A percentile compares a stretch with the other conserved stretches of the same genome.
phyloP scores from a whole-genome alignment of 1,140 invertebrate genomes.

The Megalopta genalis region DNA sequence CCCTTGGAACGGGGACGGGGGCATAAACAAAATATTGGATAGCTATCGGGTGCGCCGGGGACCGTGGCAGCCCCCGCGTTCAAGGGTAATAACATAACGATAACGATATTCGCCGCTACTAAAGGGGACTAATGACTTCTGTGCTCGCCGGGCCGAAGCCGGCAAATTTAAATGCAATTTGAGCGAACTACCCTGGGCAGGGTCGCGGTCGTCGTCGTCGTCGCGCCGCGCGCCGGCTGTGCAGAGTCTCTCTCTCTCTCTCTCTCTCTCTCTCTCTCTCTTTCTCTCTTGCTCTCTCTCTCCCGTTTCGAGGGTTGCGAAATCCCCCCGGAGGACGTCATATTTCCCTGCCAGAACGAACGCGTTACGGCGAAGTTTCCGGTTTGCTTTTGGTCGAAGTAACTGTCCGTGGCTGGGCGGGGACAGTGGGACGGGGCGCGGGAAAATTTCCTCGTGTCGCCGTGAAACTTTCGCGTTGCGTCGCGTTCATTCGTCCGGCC shows the following conservation, averaged over 20 bases:
- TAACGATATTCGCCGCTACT: conserved; percentile 40
- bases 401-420: not conserved
- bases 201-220: conserved; percentile 31
- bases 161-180: conserved; percentile 63
- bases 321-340: conserved; percentile 36
- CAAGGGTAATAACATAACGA: conserved; percentile 37
- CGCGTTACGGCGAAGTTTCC: conserved; percentile 40
- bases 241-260: not conserved
- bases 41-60: conserved; percentile 1
- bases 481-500: not conserved
- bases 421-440: not conserved
- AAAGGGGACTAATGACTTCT: conserved; percentile 51
- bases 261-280: no score
- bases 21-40: not conserved
- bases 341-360: conserved; percentile 50
- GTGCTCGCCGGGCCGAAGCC: conserved; percentile 32
- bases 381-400: conserved; percentile 15
- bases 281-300: no score
- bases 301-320: not conserved
- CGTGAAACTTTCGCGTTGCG: not conserved
- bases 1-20: no score
- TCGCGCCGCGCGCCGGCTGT: conserved; percentile 15
- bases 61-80: not conserved
- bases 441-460: not conserved
- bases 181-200: conserved; percentile 47